Base-by-base conservation (phyloP, 1,140 invertebrate genomes). In the Plutomurus gul region DNA sequence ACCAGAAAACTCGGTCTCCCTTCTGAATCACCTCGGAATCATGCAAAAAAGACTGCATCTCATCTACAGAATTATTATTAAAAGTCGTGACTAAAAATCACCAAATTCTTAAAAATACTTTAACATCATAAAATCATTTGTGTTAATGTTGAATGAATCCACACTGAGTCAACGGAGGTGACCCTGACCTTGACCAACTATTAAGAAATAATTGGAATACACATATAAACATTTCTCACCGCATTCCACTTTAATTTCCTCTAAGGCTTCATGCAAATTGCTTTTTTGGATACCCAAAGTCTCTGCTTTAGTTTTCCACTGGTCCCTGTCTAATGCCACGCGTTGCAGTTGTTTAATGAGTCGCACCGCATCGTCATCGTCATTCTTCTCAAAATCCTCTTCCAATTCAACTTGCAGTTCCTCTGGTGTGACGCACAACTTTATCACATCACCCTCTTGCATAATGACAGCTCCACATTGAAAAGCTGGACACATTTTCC, bases 1-100 rank as follows among this genome's bases (percentile, higher is more conserved):
- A 11, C 78, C 78, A 75, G 49, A 79, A 79, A 18, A 71, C 60
- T 37, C 51, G n/a, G 18, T 79, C 78, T 3, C 78, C 78, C 39
- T 75, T 75, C 47, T 47, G 47, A 25, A 79, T 79, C 18, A 22
- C 25, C 11, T 70, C 36, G 25, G 43, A 56, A 18, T 79, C 56
- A 6, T 65, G 40, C 20, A 79, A 36, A 33, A 79, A 79, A 11
- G 37, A 43, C 0, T 30, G 36, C 18, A 79, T 75, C 22, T 75
- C 72, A 13, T 43, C 78, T 79, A 16, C 10, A 60, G 33, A 30
- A 13, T 4, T 10, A 10, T 2, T 22, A 33, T 60, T n/a, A n/a
- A n/a, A n/a, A n/a, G n/a, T n/a, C n/a, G n/a, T n/a, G n/a, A n/a
- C n/a, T n/a, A n/a, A n/a, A n/a, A n/a, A n/a, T n/a, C n/a, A n/a